These are phyloP conservation scores for Ceratosolen fusciceps DNA, from an alignment of 1,140 invertebrate genomes.

Conservation along the genomic window DNA sequence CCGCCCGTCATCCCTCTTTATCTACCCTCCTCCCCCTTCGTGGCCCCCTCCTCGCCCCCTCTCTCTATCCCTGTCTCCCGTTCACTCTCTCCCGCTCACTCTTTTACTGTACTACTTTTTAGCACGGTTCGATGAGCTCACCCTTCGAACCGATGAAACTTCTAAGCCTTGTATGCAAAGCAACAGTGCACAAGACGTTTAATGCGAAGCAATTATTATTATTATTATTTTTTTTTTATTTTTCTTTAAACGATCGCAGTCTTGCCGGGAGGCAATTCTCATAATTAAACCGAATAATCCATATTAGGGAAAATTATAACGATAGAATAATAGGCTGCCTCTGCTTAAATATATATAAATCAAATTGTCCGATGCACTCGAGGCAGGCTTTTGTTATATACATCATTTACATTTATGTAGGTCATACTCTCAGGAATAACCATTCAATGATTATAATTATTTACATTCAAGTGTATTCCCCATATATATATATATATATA, in stretches of 20 bases:
- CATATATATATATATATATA: too few relatives aligned
- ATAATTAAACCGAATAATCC: slow-evolving; percentile 27
- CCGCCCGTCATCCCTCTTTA: slow-evolving; percentile 33
- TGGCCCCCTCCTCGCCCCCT: neutral
- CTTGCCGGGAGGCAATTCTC: neutral
- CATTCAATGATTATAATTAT: too few relatives aligned
- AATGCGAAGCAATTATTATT: neutral
- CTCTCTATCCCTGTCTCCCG: neutral
- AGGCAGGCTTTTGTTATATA: neutral
- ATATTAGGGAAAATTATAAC: neutral
- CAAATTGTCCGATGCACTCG: neutral
- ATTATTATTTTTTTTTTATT: neutral
- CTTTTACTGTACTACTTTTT: neutral
- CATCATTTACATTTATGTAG: neutral
- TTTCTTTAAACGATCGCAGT: neutral
- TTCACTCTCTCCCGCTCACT: too few relatives aligned
- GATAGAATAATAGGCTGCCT: neutral
- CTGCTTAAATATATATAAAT: neutral
- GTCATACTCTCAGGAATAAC: neutral
- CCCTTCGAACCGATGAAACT: neutral
- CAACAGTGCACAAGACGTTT: neutral
- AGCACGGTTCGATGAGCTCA: neutral
- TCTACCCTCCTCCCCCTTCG: neutral
- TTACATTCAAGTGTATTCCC: too few relatives aligned
- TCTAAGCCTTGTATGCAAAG: neutral